Conservation (phyloP, 2,113 vertebrate species). For the Bubalus kerabau region DNA sequence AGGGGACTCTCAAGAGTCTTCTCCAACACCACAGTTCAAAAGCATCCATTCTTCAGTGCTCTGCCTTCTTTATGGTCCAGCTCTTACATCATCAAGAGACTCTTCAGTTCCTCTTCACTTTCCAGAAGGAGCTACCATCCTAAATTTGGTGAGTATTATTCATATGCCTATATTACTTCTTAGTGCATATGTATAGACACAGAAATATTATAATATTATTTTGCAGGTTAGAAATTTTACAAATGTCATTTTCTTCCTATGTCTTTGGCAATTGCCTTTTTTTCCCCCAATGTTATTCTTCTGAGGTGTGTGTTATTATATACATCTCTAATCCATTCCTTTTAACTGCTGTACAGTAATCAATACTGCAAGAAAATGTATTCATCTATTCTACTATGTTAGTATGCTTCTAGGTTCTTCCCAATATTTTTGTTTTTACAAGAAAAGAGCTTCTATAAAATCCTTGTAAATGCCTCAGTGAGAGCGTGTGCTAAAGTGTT, state of each 20-base stretch:
- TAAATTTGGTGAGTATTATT: neutral
- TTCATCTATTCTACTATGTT: neutral
- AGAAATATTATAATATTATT: neutral
- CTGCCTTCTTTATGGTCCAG: neutral
- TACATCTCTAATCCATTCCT: neutral
- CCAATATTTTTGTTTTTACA: neutral
- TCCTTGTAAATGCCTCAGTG: neutral
- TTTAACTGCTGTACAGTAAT: neutral
- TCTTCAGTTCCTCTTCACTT: neutral
- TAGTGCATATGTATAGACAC: neutral
- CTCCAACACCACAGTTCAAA: neutral
- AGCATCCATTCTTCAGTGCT: neutral
- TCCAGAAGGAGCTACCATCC: neutral
- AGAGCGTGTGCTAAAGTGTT: neutral
- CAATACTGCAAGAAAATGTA: neutral
- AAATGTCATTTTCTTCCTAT: neutral
- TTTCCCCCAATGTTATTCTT: neutral
- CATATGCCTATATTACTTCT: neutral
- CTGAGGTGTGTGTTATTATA: fast-evolving
- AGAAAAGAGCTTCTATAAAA: neutral
- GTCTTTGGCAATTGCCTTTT: neutral
- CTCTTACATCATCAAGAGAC: neutral
- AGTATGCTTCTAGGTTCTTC: neutral
- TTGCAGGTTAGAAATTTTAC: neutral
- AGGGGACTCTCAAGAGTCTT: neutral